These are phyloP conservation scores for Hippocampus zosterae DNA, from an alignment of 2,113 vertebrate genomes.

Conservation along the genomic window DNA sequence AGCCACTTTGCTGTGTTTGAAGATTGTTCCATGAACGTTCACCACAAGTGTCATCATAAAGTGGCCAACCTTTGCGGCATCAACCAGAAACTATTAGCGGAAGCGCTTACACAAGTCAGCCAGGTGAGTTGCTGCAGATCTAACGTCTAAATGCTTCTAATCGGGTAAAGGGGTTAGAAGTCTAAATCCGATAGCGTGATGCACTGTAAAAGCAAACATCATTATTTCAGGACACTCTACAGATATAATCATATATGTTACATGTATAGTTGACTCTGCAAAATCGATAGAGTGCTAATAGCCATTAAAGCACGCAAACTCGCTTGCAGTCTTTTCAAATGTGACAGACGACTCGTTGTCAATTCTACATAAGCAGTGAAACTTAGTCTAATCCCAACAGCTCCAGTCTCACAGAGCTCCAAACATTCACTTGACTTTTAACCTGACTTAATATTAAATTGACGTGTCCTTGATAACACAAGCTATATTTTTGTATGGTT, in stretches of 20 bases:
- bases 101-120: conserved; percentile 94
- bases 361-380: neutral
- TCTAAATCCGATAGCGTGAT: neutral
- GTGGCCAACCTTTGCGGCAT: conserved; percentile 98
- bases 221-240: neutral
- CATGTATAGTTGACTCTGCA: neutral
- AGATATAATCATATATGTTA: neutral
- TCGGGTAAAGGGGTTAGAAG: neutral
- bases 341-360: neutral
- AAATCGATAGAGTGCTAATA: neutral
- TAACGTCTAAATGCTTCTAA: neutral
- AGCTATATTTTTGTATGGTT: neutral
- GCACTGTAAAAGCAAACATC: neutral
- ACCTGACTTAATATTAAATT: neutral
- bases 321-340: neutral
- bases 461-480: no score
- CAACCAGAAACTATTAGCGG: conserved; percentile 96
- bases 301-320: neutral
- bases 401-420: neutral
- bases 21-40: conserved; percentile 97
- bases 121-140: conserved; percentile 72
- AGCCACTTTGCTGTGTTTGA: conserved; percentile 11
- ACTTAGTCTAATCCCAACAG: neutral
- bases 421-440: neutral
- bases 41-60: conserved; percentile 95